Evolutionary conservation across 92 coral and sea anemone species (phyloP).

Genomic region (Siderastrea siderea): DNA sequence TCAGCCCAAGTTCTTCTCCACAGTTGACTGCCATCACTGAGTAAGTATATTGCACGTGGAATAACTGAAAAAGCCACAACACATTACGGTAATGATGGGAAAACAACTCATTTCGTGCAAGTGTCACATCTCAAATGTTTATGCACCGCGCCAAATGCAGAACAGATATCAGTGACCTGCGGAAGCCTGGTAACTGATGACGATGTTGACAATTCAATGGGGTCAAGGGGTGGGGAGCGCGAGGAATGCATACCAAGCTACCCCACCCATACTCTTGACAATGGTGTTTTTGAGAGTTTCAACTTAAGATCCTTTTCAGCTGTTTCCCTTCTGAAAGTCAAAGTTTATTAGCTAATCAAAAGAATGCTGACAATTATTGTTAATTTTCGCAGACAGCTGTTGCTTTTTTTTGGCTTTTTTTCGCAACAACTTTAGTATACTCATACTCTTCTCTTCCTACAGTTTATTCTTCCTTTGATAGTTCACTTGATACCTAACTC

Average conservation of each 20-base stretch:
- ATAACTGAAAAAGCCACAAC: neutral
- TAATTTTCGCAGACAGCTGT: too few species aligned
- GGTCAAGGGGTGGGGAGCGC: neutral
- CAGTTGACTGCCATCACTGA: constrained; percentile 25
- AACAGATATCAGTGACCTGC: neutral
- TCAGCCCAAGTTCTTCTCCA: neutral
- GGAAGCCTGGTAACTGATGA: constrained; percentile 27
- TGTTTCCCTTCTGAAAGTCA: neutral
- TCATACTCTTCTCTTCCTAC: too few species aligned
- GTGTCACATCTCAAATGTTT: constrained; percentile 15
- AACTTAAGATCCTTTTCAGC: too few species aligned
- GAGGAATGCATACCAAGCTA: neutral
- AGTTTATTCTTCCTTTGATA: too few species aligned
- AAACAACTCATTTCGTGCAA: neutral
- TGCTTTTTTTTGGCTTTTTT: too few species aligned
- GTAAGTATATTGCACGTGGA: constrained; percentile 3
- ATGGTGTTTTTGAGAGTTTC: too few species aligned
- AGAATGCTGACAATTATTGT: too few species aligned
- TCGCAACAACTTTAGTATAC: too few species aligned
- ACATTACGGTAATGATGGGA: neutral
- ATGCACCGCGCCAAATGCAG: constrained; percentile 35
- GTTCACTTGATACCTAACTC: too few species aligned
- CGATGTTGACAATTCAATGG: neutral
- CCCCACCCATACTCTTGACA: neutral
- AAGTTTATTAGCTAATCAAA: too few species aligned